Conservation (phyloP, 2,888 invertebrate species). For the Drosophila borborema region DNA sequence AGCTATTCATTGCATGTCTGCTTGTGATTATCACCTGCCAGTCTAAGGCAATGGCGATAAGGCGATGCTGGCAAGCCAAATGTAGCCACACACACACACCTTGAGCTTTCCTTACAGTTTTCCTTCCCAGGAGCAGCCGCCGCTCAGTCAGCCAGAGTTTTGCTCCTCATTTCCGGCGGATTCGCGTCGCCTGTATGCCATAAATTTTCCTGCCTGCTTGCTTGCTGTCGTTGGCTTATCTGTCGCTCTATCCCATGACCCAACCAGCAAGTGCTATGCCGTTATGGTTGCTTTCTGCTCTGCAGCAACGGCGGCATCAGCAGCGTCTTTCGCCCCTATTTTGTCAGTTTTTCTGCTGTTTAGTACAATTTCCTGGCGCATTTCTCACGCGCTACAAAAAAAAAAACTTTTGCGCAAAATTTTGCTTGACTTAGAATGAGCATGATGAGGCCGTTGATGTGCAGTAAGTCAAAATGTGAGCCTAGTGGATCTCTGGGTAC, state of each 20-base stretch:
- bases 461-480: slow-evolving; percentile 68
- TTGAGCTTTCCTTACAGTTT: background rate
- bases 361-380: slow-evolving; percentile 74
- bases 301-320: background rate
- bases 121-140: background rate
- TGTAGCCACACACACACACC: slow-evolving; percentile 11
- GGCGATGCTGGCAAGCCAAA: slow-evolving; percentile 25
- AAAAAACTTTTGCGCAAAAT: slow-evolving; percentile 30
- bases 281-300: slow-evolving; percentile 59
- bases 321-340: slow-evolving; percentile 40
- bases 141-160: slow-evolving; percentile 40
- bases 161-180: slow-evolving; percentile 69
- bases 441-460: slow-evolving; percentile 65
- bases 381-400: slow-evolving; percentile 58
- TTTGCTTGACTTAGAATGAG: slow-evolving; percentile 68
- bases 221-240: slow-evolving; percentile 63
- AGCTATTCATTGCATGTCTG: slow-evolving; percentile 47
- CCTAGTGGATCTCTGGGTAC: slow-evolving; percentile 22
- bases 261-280: slow-evolving; percentile 27
- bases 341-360: slow-evolving; percentile 56
- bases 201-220: slow-evolving; percentile 66
- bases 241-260: slow-evolving; percentile 7
- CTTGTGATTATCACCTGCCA: slow-evolving; percentile 74
- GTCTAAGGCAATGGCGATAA: slow-evolving; percentile 38
- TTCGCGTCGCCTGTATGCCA: slow-evolving; percentile 70